phyloP scores from a whole-genome alignment of 2,113 vertebrate genomes.

The Picathartes gymnocephalus region DNA sequence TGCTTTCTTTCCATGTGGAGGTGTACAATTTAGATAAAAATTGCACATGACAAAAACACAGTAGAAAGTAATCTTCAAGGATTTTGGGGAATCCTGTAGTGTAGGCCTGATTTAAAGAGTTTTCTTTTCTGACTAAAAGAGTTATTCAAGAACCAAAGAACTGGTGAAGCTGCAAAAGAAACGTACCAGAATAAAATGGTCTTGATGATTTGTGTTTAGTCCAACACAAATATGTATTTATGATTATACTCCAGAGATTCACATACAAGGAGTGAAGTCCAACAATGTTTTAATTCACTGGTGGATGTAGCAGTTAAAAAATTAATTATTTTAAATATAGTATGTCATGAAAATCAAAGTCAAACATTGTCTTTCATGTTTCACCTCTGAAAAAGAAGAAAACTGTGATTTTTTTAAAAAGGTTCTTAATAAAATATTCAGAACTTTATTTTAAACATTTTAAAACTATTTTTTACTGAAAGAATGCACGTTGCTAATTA shows the following conservation, averaged over 20 bases:
- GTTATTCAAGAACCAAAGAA: background rate
- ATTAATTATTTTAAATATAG: background rate
- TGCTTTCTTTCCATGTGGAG: background rate
- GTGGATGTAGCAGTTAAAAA: background rate
- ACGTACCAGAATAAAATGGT: background rate
- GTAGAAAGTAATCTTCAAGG: background rate
- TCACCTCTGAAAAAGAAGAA: background rate
- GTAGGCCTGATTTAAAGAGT: background rate
- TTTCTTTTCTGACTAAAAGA: background rate
- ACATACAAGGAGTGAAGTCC: background rate
- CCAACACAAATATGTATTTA: background rate
- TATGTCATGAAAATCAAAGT: background rate
- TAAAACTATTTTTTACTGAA: background rate
- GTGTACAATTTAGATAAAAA: background rate
- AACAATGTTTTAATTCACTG: background rate
- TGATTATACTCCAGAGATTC: background rate
- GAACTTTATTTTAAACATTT: background rate
- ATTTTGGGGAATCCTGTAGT: background rate
- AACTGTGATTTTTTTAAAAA: background rate
- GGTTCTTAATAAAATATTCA: background rate
- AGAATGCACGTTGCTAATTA: background rate
- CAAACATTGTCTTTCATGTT: background rate
- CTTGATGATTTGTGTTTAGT: background rate
- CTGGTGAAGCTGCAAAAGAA: background rate
- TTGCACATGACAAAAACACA: background rate